These are phyloP conservation scores for Mesembrinibis cayennensis DNA, from an alignment of 2,113 vertebrate genomes.

Conservation along the genomic window DNA sequence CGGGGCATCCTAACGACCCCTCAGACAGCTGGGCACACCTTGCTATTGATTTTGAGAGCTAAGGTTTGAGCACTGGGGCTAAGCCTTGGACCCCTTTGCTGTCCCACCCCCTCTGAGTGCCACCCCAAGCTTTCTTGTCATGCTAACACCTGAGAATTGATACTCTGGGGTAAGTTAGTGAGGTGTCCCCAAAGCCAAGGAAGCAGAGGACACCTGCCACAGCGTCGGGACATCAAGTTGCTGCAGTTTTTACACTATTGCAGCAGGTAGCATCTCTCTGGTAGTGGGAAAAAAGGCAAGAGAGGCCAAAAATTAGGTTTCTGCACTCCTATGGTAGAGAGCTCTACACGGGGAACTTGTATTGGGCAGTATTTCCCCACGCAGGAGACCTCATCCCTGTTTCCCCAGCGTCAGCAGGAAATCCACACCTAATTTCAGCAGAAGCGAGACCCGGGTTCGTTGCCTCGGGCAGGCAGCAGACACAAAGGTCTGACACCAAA, in stretches of 20 bases:
- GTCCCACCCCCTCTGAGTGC: not conserved
- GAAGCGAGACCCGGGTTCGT: not conserved
- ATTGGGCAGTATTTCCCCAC: not conserved
- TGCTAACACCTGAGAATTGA: not conserved
- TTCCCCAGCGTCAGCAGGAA: not conserved
- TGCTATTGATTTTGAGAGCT: not conserved
- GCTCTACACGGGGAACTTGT: not conserved
- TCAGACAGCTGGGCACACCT: not conserved
- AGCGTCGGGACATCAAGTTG: not conserved
- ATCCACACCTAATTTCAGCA: not conserved
- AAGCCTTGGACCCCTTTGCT: not conserved
- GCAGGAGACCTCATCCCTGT: not conserved
- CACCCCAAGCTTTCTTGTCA: not conserved
- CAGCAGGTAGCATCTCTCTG: not conserved
- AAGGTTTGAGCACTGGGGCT: not conserved
- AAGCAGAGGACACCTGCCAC: not conserved
- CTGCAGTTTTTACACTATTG: not conserved
- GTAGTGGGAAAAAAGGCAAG: not conserved
- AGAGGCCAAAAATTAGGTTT: not conserved
- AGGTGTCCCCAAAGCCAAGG: not conserved
- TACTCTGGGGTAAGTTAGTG: not conserved
- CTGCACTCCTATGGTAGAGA: not conserved
- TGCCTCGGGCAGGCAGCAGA: not conserved
- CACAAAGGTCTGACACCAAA: not conserved
- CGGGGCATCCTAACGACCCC: not conserved